Percentiles rank a stretch among this genome's conserved stretches.
Conservation (phyloP, 1,140 invertebrate species). For the Drosophila persimilis region DNA sequence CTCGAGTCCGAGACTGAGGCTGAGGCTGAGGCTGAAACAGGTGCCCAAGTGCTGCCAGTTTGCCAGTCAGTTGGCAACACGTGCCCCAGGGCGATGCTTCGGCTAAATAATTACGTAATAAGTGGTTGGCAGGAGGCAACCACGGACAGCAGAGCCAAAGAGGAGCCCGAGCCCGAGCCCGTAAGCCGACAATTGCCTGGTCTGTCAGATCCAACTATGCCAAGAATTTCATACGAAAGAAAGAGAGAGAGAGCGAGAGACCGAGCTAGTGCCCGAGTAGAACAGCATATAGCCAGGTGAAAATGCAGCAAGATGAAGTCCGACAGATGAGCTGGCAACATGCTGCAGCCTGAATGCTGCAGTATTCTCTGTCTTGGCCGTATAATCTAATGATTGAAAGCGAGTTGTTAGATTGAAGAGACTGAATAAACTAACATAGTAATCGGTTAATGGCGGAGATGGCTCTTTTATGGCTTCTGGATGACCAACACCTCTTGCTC, state of each 20-base stretch:
- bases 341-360: constrained; percentile 7
- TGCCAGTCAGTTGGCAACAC: constrained; percentile 72
- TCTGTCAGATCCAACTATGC: constrained; percentile 71
- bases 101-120: constrained; percentile 81
- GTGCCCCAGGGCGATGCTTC: constrained; percentile 70
- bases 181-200: constrained; percentile 44
- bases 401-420: constrained; percentile 28
- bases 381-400: constrained; percentile 46
- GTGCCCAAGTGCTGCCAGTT: constrained; percentile 57
- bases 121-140: constrained; percentile 72
- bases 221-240: constrained; percentile 68
- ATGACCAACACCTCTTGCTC: too few species aligned
- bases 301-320: constrained; percentile 20
- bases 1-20: background rate
- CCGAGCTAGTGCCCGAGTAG: constrained; percentile 8
- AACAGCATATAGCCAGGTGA: constrained; percentile 25
- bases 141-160: constrained; percentile 22
- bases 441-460: constrained; percentile 1
- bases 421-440: constrained; percentile 4
- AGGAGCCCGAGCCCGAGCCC: constrained; percentile 15
- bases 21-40: constrained; percentile 38
- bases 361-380: too few species aligned
- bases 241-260: constrained; percentile 25
- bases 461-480: too few species aligned
- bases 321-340: constrained; percentile 36